Percentiles rank a stretch among this genome's conserved stretches.
Evolutionary conservation across 2,888 invertebrate species (phyloP).

Genomic region (Euplexia lucipara): DNA sequence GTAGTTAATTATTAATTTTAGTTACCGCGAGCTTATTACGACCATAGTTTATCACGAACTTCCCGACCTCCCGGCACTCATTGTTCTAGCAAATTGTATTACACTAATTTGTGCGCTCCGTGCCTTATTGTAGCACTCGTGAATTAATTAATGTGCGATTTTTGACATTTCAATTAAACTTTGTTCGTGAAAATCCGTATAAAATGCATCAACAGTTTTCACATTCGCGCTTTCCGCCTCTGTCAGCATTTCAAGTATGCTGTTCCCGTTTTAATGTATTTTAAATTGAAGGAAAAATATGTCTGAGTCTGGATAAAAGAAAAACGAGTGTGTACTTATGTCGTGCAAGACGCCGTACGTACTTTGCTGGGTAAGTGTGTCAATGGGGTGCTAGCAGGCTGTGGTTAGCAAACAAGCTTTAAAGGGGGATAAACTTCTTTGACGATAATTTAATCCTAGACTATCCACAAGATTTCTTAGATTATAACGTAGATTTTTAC

Average conservation of each 20-base stretch:
- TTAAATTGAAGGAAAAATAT: slow-evolving; percentile 35
- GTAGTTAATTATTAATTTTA: slow-evolving; percentile 61
- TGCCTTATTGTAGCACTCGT: slow-evolving; percentile 52
- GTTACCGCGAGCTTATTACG: slow-evolving; percentile 56
- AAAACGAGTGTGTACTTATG: slow-evolving; percentile 47
- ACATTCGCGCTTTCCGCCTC: slow-evolving; percentile 13
- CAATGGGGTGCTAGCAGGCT: slow-evolving; percentile 35
- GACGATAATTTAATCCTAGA: slow-evolving; percentile 32
- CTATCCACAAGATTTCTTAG: slow-evolving; percentile 11
- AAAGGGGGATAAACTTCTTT: slow-evolving; percentile 34
- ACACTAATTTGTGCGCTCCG: slow-evolving; percentile 51
- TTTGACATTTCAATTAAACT: slow-evolving; percentile 64
- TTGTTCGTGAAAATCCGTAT: slow-evolving; percentile 36
- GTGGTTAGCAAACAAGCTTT: slow-evolving; percentile 46
- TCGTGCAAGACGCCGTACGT: slow-evolving; percentile 30
- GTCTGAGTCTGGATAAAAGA: slow-evolving; percentile 22
- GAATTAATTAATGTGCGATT: slow-evolving; percentile 58
- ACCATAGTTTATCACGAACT: slow-evolving; percentile 55
- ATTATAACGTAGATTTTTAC: slow-evolving; percentile 18
- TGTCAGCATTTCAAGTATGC: slow-evolving; percentile 28
- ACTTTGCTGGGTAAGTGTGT: slow-evolving; percentile 49
- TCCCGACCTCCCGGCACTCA: slow-evolving; percentile 50
- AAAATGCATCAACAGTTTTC: slow-evolving; percentile 53
- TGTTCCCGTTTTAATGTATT: slow-evolving; percentile 22
- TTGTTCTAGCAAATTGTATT: slow-evolving; percentile 57